These are phyloP conservation scores for Megaustenia siamemsis DNA, from an alignment of 2,888 invertebrate genomes.

Conservation along the genomic window DNA sequence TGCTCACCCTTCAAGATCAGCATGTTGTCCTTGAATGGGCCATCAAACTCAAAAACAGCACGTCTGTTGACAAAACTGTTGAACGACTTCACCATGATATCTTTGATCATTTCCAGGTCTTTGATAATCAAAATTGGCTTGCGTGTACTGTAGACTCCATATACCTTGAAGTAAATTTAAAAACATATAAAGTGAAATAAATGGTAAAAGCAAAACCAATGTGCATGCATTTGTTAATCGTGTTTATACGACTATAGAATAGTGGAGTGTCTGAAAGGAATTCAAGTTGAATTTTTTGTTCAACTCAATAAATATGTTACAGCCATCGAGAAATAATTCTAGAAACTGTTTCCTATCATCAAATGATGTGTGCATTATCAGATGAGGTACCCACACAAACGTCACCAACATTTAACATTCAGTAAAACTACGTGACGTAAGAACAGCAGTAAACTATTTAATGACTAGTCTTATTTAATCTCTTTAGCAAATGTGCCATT, in stretches of 20 bases:
- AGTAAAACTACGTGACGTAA: no score
- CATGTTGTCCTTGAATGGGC: constrained; percentile 43
- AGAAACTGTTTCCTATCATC: neutral
- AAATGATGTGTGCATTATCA: no score
- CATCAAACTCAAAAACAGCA: neutral
- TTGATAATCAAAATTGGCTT: constrained; percentile 21
- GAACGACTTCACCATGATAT: constrained; percentile 35
- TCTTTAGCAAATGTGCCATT: no score
- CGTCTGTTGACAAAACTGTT: constrained; percentile 16
- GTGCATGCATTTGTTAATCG: no score
- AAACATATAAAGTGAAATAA: neutral
- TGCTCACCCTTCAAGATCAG: constrained; percentile 57
- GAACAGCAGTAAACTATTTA: no score
- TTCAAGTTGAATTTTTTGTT: neutral
- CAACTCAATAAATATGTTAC: neutral
- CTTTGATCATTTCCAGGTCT: constrained; percentile 30
- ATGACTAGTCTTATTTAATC: no score
- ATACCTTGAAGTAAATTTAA: neutral
- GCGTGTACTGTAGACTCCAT: constrained; percentile 3
- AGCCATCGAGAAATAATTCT: neutral
- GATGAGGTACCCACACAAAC: no score
- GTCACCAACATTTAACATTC: no score
- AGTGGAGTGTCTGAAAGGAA: no score
- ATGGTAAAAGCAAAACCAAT: neutral
- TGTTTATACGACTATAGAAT: neutral